Evolutionary conservation across 2,888 invertebrate genomes (phyloP).

Genomic region (Onchidella celtica): DNA sequence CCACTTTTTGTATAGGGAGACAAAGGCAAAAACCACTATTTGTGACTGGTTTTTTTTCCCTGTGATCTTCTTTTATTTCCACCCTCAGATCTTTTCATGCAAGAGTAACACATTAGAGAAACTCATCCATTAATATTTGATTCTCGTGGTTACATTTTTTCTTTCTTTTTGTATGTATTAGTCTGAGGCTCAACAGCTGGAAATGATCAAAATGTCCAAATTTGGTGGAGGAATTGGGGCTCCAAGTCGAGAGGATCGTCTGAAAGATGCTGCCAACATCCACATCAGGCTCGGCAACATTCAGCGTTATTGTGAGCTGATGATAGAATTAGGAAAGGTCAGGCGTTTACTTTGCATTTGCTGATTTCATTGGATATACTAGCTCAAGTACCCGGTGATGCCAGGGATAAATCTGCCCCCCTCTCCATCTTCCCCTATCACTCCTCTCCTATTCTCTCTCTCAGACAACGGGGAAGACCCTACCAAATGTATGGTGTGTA

Average conservation of each 20-base stretch:
- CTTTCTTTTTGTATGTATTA: too few species aligned
- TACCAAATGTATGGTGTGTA: too few species aligned
- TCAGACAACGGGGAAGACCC: too few species aligned
- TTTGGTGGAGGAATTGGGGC: constrained; percentile 75
- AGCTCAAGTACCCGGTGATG: not conserved
- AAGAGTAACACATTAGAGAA: too few species aligned
- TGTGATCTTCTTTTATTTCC: not conserved
- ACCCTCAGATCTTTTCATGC: not conserved
- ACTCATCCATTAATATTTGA: too few species aligned
- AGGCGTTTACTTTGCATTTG: not conserved
- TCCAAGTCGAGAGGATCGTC: constrained; percentile 71
- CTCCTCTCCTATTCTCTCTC: too few species aligned
- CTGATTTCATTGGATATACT: not conserved
- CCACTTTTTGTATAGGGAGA: too few species aligned
- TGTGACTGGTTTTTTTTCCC: not conserved
- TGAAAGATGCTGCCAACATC: constrained; percentile 76
- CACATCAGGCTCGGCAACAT: constrained; percentile 79
- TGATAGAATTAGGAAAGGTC: constrained; percentile 79
- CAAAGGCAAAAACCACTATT: too few species aligned
- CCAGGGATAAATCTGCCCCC: too few species aligned
- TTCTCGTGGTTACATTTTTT: too few species aligned
- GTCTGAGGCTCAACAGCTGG: constrained; percentile 79
- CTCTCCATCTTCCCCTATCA: too few species aligned
- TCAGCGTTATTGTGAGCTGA: constrained; percentile 80
- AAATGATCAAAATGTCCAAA: constrained; percentile 76